Conservation (phyloP, 2,888 invertebrate genomes). For the Megaustenia siamemsis region DNA sequence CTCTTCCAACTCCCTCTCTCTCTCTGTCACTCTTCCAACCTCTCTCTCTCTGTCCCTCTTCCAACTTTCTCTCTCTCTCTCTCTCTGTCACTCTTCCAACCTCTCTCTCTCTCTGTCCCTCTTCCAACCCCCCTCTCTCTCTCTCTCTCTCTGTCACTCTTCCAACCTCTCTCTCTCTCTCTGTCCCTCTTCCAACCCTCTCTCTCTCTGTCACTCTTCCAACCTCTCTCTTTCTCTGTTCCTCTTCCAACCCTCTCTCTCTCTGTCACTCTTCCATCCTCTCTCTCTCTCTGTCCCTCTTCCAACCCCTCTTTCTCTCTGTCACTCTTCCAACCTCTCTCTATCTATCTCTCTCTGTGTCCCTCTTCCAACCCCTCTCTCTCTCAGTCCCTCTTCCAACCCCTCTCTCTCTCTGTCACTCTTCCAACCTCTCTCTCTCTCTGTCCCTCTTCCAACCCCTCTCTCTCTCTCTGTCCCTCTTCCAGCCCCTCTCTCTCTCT, state of each 20-base stretch:
- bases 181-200: neutral
- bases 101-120: neutral
- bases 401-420: conserved; percentile 3
- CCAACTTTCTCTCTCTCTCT: too few species aligned
- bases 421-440: too few species aligned
- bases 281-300: neutral
- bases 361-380: neutral
- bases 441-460: too few species aligned
- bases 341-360: neutral
- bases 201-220: neutral
- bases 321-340: neutral
- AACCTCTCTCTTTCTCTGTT: neutral
- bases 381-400: neutral
- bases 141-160: too few species aligned
- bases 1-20: too few species aligned
- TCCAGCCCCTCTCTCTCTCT: too few species aligned
- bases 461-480: too few species aligned
- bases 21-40: too few species aligned
- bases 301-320: neutral
- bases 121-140: too few species aligned
- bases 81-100: too few species aligned
- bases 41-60: too few species aligned
- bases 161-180: neutral
- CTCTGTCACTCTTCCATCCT: neutral
- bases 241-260: neutral